A percentile compares a stretch with the other conserved stretches of the same genome.
phyloP scores from a whole-genome alignment of 2,113 vertebrate species.

The Pseudorhombus dupliciocellatus region DNA sequence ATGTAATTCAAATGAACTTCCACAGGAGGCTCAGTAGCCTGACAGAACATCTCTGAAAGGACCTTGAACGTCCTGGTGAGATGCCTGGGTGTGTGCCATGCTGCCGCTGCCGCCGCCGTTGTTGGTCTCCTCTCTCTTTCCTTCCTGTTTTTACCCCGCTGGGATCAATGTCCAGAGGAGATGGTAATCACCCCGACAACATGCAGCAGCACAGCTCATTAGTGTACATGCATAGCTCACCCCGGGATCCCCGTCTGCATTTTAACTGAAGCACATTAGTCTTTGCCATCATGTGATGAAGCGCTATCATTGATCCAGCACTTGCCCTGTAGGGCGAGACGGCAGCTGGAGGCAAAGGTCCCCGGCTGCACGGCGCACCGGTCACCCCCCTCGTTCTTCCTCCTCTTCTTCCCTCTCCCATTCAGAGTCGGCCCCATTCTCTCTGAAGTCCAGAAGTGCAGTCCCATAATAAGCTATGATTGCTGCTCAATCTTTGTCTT shows the following conservation, averaged over 20 bases:
- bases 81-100: conserved; percentile 36
- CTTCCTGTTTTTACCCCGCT: conserved; percentile 45
- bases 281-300: conserved; percentile 64
- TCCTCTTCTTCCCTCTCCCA: background rate
- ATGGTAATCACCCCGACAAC: conserved; percentile 72
- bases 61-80: conserved; percentile 37
- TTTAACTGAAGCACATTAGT: conserved; percentile 66
- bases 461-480: conserved; percentile 71
- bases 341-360: conserved; percentile 37
- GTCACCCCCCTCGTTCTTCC: conserved; percentile 2
- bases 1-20: conserved; percentile 57
- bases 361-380: conserved; percentile 12
- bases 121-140: conserved; percentile 46
- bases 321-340: conserved; percentile 27
- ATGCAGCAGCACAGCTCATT: conserved; percentile 74
- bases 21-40: conserved; percentile 35
- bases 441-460: conserved; percentile 40
- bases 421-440: conserved; percentile 17
- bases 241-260: conserved; percentile 65
- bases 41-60: conserved; percentile 35
- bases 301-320: conserved; percentile 63
- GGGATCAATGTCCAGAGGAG: conserved; percentile 70
- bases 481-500: conserved; percentile 71
- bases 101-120: conserved; percentile 35
- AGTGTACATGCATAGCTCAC: conserved; percentile 71